Percentiles rank a stretch among this genome's conserved stretches.
These are phyloP conservation scores for Stenodera caucasica DNA, from an alignment of 2,888 invertebrate genomes.

Conservation along the genomic window DNA sequence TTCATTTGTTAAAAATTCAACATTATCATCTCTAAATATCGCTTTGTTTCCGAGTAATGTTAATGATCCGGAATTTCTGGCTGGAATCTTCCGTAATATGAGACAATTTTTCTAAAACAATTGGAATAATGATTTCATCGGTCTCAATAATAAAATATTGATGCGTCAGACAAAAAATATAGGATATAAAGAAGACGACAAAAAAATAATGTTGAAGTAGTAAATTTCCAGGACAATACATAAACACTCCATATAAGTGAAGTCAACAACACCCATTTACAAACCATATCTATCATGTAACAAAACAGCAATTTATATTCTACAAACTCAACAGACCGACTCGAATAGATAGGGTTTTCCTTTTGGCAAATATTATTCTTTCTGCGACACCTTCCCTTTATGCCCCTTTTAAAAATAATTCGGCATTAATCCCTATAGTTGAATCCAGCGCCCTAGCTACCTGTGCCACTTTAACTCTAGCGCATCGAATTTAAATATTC, in stretches of 20 bases:
- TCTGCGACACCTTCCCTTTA: conserved; percentile 44
- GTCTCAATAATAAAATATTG: conserved; percentile 9
- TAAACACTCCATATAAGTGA: conserved; percentile 38
- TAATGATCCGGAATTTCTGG: conserved; percentile 14
- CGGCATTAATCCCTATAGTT: conserved; percentile 40
- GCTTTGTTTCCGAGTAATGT: not conserved
- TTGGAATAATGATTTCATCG: conserved; percentile 7
- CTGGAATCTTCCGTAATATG: conserved; percentile 9
- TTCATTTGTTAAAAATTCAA: conserved; percentile 16
- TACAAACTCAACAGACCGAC: conserved; percentile 40
- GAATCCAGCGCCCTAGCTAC: conserved; percentile 35
- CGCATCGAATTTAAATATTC: conserved; percentile 31
- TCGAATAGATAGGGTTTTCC: conserved; percentile 40
- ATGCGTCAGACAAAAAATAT: not conserved
- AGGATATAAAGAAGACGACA: no score
- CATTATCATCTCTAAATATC: conserved; percentile 1
- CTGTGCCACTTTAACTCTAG: conserved; percentile 28
- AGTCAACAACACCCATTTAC: conserved; percentile 38
- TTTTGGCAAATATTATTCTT: conserved; percentile 34
- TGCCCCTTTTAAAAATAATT: conserved; percentile 38
- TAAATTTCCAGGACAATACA: conserved; percentile 28
- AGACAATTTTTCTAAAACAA: conserved; percentile 10
- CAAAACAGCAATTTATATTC: conserved; percentile 44
- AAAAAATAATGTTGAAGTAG: conserved; percentile 12
- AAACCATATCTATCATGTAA: conserved; percentile 35